Percentiles rank a stretch among this genome's conserved stretches.
Conservation (phyloP, 2,888 invertebrate genomes). For the Gandaritis pyraliata region DNA sequence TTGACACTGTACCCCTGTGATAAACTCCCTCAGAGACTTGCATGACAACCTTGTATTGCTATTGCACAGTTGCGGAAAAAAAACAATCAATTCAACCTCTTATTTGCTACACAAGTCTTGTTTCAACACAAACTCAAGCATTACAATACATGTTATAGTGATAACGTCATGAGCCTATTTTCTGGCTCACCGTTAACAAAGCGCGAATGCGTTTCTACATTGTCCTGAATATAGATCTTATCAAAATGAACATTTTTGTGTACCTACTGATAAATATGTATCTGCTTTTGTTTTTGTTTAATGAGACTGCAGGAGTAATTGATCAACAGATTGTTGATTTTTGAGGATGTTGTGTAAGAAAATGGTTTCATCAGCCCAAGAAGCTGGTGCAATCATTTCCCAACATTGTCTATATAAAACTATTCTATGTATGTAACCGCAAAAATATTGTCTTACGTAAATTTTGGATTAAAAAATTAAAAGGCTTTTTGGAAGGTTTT, state of each 20-base stretch:
- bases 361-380: slow-evolving; percentile 68
- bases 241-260: slow-evolving; percentile 61
- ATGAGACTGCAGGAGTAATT: slow-evolving; percentile 60
- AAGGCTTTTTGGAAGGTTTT: slow-evolving; percentile 47
- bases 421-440: slow-evolving; percentile 83
- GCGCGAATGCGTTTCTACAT: slow-evolving; percentile 50
- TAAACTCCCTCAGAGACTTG: slow-evolving; percentile 65
- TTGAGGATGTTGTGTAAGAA: slow-evolving; percentile 62
- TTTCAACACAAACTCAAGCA: slow-evolving; percentile 19
- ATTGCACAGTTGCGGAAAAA: slow-evolving; percentile 22
- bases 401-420: slow-evolving; percentile 80
- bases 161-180: slow-evolving; percentile 22
- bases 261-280: slow-evolving; percentile 56
- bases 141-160: slow-evolving; percentile 20
- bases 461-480: slow-evolving; percentile 79
- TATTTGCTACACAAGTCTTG: slow-evolving; percentile 24
- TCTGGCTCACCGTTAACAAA: slow-evolving; percentile 16
- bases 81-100: slow-evolving; percentile 28
- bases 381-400: slow-evolving; percentile 73
- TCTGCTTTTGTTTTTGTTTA: slow-evolving; percentile 68
- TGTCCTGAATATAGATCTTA: slow-evolving; percentile 67
- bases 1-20: slow-evolving; percentile 79
- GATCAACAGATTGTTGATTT: slow-evolving; percentile 58
- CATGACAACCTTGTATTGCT: slow-evolving; percentile 67
- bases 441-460: slow-evolving; percentile 81